Conservation (phyloP, 1,140 invertebrate genomes). For the Cydia amplana region DNA sequence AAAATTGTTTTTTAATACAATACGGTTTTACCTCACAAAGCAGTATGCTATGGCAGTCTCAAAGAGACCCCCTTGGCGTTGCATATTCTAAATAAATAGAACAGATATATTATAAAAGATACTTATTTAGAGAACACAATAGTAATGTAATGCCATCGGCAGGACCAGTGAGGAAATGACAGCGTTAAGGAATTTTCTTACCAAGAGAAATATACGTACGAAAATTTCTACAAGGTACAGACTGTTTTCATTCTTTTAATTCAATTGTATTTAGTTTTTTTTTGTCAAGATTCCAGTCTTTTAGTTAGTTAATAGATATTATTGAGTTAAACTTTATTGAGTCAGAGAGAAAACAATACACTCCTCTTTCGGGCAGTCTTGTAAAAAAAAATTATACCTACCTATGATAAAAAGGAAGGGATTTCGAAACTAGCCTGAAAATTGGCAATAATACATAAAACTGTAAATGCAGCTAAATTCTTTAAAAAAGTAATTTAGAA, state of each 20-base stretch:
- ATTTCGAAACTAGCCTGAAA: background rate
- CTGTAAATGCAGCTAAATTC: background rate
- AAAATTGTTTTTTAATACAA: background rate
- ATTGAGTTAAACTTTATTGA: too few species aligned
- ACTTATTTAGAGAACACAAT: slow-evolving; percentile 29
- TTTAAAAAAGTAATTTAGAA: background rate
- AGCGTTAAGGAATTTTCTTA: background rate
- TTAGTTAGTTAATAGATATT: too few species aligned
- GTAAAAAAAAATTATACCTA: too few species aligned
- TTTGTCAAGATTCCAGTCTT: too few species aligned
- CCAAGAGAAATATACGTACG: background rate
- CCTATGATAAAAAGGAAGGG: background rate
- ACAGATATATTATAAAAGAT: slow-evolving; percentile 31
- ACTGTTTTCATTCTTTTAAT: background rate
- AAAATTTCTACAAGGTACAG: too few species aligned
- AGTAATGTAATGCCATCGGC: slow-evolving; percentile 6
- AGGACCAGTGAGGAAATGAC: background rate
- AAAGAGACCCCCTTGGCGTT: slow-evolving; percentile 18
- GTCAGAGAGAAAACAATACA: too few species aligned
- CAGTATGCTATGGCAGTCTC: background rate
- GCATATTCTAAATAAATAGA: slow-evolving; percentile 33
- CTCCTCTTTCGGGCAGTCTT: too few species aligned
- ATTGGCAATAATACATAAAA: background rate
- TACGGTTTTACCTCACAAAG: background rate
- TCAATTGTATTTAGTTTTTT: too few species aligned